phyloP scores from a whole-genome alignment of 2,113 vertebrate species.

The cat (Felis catus) region F.catus_Fca126_mat1.0 CM031419.1:61146001-61146500 shows the following conservation, averaged over 20 bases:
- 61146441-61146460: background rate
- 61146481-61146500: background rate
- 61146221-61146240: background rate
- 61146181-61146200: background rate
- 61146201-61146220: background rate
- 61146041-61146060: background rate
- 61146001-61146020: background rate
- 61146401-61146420: background rate
- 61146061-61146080: constrained; percentile 31
- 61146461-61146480: background rate
- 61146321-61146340: background rate
- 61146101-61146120: background rate
- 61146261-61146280: background rate
- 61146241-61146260: background rate
- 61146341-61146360: background rate
- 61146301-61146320: background rate
- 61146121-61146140: background rate
- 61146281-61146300: background rate
- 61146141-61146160: background rate
- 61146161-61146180: background rate
- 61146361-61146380: background rate
- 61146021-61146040: background rate
- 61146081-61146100: background rate
- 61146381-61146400: background rate
- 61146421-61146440: background rate